Evolutionary conservation across 2,888 invertebrate species (phyloP), one percentile per base, ranked within the genome.

Genomic region (Eutolmus rufibarbis): DNA sequence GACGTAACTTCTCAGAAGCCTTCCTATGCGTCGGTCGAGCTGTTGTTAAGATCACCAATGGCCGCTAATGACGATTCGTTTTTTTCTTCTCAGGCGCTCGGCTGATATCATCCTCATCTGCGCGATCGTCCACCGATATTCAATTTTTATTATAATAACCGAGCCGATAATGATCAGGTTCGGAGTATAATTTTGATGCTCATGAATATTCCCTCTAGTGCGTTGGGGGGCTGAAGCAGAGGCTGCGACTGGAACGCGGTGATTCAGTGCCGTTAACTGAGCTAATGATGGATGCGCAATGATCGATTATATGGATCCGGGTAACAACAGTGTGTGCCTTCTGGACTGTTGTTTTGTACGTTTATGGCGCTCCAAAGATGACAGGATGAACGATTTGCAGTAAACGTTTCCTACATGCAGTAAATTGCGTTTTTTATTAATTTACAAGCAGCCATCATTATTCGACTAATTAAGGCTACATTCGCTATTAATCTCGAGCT

Each of bases 101-200:
- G 74, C 37, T 85, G 40, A 85, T 57, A 84, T 74, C 66, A 66
- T 57, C 66, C 74, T 74, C 43, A 23, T 74, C 85, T 85, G 43
- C 43, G 37, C 37, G 85, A 74, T 74, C 74, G 85, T 28, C 23
- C 43, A 46, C 40, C 23, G 66, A 84, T 84, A 66, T 84, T 85
- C 46, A 85, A 85, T 85, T 85, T 85, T 85, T 85, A 84, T 74
- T 85, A 85, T 85, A 74, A 85, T 85, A 85, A 85, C 43, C 82
- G 46, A 74, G 43, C 74, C 74, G 85, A 74, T 85, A 74, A 85
- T 85, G 85, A 85, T 43, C 85, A 74, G 74, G 85, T 46, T 43
- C 74, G 51, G 43, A 85, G 85, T 85, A 74, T 85, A 85, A 85
- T 85, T 85, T 85, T 23, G 85, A 74, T 74, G 46, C 85, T 85